Percentiles rank a stretch among this genome's conserved stretches.
These are phyloP conservation scores for Idaea aversata DNA, from an alignment of 2,888 invertebrate genomes.

Conservation along the genomic window DNA sequence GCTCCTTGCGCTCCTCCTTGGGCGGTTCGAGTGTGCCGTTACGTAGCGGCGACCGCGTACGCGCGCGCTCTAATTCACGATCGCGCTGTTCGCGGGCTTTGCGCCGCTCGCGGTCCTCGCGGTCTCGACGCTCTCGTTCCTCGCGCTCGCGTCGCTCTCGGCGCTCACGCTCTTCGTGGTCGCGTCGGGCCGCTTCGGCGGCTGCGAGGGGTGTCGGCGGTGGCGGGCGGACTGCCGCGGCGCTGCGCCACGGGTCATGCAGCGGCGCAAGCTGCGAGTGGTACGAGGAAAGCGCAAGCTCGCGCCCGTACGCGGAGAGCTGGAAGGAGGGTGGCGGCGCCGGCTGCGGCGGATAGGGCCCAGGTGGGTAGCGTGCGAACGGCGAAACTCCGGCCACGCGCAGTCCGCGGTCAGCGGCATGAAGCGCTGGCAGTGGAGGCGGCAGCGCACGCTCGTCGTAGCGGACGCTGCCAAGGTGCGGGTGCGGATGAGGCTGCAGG, in stretches of 20 bases:
- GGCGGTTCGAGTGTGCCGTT: conserved; percentile 81
- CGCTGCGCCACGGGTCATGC: conserved; percentile 70
- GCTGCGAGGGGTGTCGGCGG: conserved; percentile 44
- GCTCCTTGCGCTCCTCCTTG: conserved; percentile 76
- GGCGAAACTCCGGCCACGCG: conserved; percentile 85
- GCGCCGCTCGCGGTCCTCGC: conserved; percentile 75
- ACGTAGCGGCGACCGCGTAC: conserved; percentile 87
- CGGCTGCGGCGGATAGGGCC: conserved; percentile 82
- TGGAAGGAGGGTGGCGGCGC: conserved; percentile 84
- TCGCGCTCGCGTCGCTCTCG: conserved; percentile 81
- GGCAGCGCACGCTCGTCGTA: conserved; percentile 43
- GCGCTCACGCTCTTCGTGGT: conserved; percentile 74
- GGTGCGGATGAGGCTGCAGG: conserved; percentile 72
- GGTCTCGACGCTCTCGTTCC: conserved; percentile 77
- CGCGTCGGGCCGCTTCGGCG: conserved; percentile 59
- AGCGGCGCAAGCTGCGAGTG: conserved; percentile 60
- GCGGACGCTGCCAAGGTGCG: conserved; percentile 83
- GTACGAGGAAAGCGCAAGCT: conserved; percentile 77
- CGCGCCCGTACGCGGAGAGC: conserved; percentile 85
- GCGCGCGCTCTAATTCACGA: conserved; percentile 81
- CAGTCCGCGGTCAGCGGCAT: conserved; percentile 57
- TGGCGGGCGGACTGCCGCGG: conserved; percentile 37
- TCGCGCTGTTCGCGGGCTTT: conserved; percentile 79
- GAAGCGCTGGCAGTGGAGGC: conserved; percentile 41
- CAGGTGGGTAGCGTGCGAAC: conserved; percentile 89